Base-by-base conservation (phyloP, 2,113 vertebrate species). In the Thalassarche chlororhynchos region DNA sequence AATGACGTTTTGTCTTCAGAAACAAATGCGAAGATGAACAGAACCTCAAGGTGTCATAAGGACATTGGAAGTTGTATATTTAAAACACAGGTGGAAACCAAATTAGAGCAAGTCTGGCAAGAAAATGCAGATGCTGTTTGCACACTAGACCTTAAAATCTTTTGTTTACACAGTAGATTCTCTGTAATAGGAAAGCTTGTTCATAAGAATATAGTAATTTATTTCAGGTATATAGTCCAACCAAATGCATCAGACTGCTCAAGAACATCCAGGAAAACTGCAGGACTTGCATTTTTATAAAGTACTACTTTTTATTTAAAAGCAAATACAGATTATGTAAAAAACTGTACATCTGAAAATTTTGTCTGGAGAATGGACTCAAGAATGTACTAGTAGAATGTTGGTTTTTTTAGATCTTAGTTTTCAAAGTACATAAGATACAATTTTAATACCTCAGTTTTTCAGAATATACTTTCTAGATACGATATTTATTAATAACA, bases 381-480 rank as follows among this genome's bases (percentile, higher is more conserved):
- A 32, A 66, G 32, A 70, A 65, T 4, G 9, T 34, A 40, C 32
- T 49, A 28, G 31, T 7, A 76, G 26, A 52, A 82, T 19, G 17
- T 0, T 25, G 51, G 0, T 0, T 7, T 72, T 72, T 83, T 49
- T 17, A 57, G n/a, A 92, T 17, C 12, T 89, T 21, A 3, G 1
- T 89, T 96, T 75, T 87, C 46, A 75, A 80, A 74, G 10, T 46
- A 46, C 46, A 8, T 44, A 82, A 79, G 54, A 72, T 9, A 57
- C 5, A 70, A 69, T 49, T 66, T 38, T 23, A 76, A 36, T 32
- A 69, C 6, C 3, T 66, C 40, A 10, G 5, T 32, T 90, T 93
- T 90, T 51, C 54, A 90, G 40, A 69, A 23, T 36, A 80, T 6
- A 2, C 2, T 44, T 95, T 74, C 79, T 42, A 74, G 8, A 70